Conservation (phyloP, 2,797 vertebrate genomes). For the Peromyscus eremicus region DNA sequence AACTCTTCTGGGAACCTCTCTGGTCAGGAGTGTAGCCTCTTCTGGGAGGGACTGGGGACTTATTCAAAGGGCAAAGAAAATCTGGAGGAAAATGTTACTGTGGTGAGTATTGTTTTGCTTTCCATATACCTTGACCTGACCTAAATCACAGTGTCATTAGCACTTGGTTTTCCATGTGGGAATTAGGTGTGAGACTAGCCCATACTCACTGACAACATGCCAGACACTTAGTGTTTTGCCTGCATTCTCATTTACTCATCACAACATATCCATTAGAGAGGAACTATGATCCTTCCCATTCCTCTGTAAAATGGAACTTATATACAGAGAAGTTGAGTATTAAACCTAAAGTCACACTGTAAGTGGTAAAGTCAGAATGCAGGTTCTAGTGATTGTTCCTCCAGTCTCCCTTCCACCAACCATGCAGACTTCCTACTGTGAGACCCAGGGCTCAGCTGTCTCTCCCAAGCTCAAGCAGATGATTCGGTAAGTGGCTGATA, state of each 20-base stretch:
- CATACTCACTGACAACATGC: background rate
- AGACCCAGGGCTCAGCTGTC: background rate
- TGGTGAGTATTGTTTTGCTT: background rate
- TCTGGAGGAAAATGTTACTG: background rate
- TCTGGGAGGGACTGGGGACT: background rate
- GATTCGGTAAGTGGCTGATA: background rate
- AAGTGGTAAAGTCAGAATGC: background rate
- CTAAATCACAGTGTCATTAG: background rate
- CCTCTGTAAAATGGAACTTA: background rate
- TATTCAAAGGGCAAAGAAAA: background rate
- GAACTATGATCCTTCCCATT: background rate
- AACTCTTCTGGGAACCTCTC: background rate
- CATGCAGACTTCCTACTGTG: background rate
- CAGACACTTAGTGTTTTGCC: background rate
- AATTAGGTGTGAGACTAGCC: background rate
- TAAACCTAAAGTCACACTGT: background rate
- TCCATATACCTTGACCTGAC: background rate
- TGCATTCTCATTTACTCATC: background rate
- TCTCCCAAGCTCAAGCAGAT: background rate
- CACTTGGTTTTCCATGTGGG: background rate
- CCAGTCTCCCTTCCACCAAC: background rate
- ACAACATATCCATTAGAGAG: too few species aligned
- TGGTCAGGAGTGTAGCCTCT: background rate
- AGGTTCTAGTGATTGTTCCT: background rate
- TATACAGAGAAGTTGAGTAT: background rate